Conservation (phyloP, 1,140 invertebrate genomes). For the fruit fly (Drosophila melanogaster) region Release_6_plus_ISO1_MT NT_037436.4:10077001-10077500, state of each 20-base stretch:
- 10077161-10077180: slow-evolving; percentile 18
- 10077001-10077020: slow-evolving; percentile 76
- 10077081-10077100: slow-evolving; percentile 29
- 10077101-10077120: slow-evolving; percentile 65
- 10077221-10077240: neutral
- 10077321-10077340: slow-evolving; percentile 72
- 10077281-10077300: slow-evolving; percentile 69
- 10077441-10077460: slow-evolving; percentile 33
- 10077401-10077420: slow-evolving; percentile 79
- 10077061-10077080: neutral
- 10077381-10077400: slow-evolving; percentile 59
- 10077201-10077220: neutral
- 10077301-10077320: slow-evolving; percentile 74
- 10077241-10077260: slow-evolving; percentile 55
- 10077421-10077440: slow-evolving; percentile 74
- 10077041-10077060: slow-evolving; percentile 3
- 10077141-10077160: slow-evolving; percentile 54
- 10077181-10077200: too few species aligned
- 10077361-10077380: slow-evolving; percentile 10
- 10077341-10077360: slow-evolving; percentile 57
- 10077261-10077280: slow-evolving; percentile 70
- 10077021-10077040: slow-evolving; percentile 10
- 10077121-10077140: slow-evolving; percentile 69
- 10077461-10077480: slow-evolving; percentile 63
- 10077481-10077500: slow-evolving; percentile 62